Base-by-base conservation (phyloP, 1,140 invertebrate species). In the Drosophila orosa region DNA sequence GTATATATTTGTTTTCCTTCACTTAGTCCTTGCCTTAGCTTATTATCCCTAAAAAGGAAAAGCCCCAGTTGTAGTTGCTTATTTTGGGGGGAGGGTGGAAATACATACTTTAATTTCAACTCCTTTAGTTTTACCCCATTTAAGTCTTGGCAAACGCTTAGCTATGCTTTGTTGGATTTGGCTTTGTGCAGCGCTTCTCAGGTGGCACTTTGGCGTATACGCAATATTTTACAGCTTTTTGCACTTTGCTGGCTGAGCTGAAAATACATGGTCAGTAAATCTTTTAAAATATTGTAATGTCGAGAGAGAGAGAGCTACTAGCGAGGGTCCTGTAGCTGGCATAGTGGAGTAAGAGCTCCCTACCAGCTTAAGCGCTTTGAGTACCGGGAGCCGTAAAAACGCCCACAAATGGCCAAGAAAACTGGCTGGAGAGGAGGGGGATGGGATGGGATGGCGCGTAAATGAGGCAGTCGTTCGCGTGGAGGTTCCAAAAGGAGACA, bases 201-300 rank as follows among this genome's bases (percentile, higher is more conserved):
- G 69, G 61, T 83, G 75, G 60, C 67, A 52, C 59, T 59, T 42
- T 67, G 67, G 55, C 76, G 78, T 74, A 78, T 86, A 86, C 74
- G 79, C 74, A 89, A 87, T 87, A 83, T 83, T 79, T 87, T 83
- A 83, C 75, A 89, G 60, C 76, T 86, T 82, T 86, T 87, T 87
- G 79, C 83, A 86, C 83, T 89, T 83, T 86, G 57, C 60, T 72
- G 78, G 82, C 65, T 66, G 65, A 66, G 73, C 68, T 75, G 57
- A 50, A 75, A 59, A 52, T 74, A 67, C 80, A 83, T 89, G 84
- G 83, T 87, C 83, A 87, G 75, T 87, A 87, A 87, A 87, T 87
- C 83, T 89, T 83, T 79, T 76, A 83, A 83, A 87, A 89, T 87
- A 87, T 87, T 87, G 84, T 89, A 83, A 83, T 86, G 82, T 79